Base-by-base conservation (phyloP, 2,888 invertebrate species). In the Drosophila ustulata region DNA sequence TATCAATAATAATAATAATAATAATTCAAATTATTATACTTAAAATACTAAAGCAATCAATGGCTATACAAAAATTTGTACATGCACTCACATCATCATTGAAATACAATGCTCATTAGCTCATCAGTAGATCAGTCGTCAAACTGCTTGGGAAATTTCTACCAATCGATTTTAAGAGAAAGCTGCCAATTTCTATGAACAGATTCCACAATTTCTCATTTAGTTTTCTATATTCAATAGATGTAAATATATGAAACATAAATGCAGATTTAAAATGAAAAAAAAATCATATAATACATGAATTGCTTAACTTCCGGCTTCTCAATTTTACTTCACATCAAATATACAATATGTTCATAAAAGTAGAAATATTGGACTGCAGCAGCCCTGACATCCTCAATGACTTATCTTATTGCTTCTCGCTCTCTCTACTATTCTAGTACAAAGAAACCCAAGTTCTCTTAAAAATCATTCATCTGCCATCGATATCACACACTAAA, bases 51-150 rank as follows among this genome's bases (percentile, higher is more conserved):
- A 64, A 65, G 49, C 47, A 66, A 63, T 59, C 41, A 56, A 53
- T 64, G 55, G 57, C 49, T 57, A 63, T 68, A 59, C 57, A 34
- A 69, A 58, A 58, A 46, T 57, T 43, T 72, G 64, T 59, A 66
- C 56, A 65, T 62, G 56, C 57, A 59, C 30, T 37, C 58, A 58
- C 39, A 68, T 26, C 6, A 18, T 50, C 13, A 47, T 62, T 49
- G 25, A 51, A 47, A 32, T 28, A 66, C 25, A n/a, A 28, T 13
- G 55, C 56, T 39, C 65, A 34, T 47, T 41, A 43, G 43, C 47
- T 25, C 51, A 66, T 71, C n/a, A 8, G 25, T 34, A 45, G 43
- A 53, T 70, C 56, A 65, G 59, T 13, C n/a, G 18, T 45, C 18
- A 3, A 43, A 49, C n/a, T 50, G 43, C 28, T 34, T 34, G 9